Conservation (phyloP, 2,797 vertebrate species). For the Pristis pectinata region DNA sequence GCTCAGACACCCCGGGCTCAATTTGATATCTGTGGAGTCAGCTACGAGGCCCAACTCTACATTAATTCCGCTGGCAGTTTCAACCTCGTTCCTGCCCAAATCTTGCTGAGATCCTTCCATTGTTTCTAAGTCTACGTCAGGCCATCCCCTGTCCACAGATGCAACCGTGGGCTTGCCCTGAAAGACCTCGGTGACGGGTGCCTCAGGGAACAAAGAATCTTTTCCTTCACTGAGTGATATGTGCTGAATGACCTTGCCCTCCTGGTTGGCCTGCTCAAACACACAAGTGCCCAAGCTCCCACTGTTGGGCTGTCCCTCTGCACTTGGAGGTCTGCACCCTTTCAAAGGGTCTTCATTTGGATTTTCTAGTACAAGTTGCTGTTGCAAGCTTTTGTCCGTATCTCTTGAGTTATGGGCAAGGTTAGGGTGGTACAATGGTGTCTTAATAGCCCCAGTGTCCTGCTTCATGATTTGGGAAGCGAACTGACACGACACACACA, state of each 20-base stretch:
- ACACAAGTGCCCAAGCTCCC: neutral
- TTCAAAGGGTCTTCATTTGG: neutral
- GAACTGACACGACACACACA: neutral
- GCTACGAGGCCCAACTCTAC: neutral
- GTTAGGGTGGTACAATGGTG: no score
- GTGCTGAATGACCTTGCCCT: neutral
- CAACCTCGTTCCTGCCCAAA: neutral
- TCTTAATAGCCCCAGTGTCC: neutral
- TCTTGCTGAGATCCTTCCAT: neutral
- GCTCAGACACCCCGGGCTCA: neutral
- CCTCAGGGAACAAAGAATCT: neutral
- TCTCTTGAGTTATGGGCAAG: neutral
- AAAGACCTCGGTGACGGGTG: neutral
- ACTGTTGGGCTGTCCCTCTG: neutral
- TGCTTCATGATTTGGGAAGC: neutral
- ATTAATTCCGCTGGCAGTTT: neutral
- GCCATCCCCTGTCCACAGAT: neutral
- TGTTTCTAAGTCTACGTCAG: neutral
- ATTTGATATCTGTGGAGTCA: neutral
- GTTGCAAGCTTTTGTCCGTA: neutral
- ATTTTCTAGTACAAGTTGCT: no score
- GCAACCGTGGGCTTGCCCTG: neutral
- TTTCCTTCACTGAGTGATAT: neutral
- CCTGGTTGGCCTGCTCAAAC: neutral
- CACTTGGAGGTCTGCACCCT: neutral